These are phyloP conservation scores for Acanthosepion esculentum DNA, from an alignment of 2,888 invertebrate genomes.

Conservation along the genomic window DNA sequence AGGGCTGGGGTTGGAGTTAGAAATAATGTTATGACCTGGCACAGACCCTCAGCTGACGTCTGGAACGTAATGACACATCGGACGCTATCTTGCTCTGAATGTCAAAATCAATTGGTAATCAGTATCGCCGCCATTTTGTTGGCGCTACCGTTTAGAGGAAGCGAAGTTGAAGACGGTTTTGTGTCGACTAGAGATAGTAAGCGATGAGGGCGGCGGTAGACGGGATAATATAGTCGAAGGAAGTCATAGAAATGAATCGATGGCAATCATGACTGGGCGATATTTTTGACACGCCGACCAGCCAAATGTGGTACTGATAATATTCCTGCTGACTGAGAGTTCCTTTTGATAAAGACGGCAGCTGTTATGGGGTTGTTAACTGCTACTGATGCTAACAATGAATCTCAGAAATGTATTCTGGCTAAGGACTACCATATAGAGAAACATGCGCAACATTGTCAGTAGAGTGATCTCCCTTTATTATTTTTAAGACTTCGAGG, in stretches of 20 bases:
- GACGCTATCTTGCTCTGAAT: background rate
- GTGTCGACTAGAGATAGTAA: background rate
- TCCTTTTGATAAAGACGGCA: background rate
- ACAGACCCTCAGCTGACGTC: background rate
- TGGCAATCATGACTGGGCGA: background rate
- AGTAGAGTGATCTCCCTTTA: no score
- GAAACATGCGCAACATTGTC: no score
- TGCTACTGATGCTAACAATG: background rate
- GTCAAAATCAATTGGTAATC: slow-evolving; percentile 5
- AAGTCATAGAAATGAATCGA: background rate
- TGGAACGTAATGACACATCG: background rate
- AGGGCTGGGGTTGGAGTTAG: background rate
- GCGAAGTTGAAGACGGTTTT: background rate
- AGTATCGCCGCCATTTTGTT: background rate
- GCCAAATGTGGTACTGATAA: background rate
- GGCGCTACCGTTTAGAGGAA: background rate
- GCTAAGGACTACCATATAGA: no score
- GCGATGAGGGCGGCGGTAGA: background rate
- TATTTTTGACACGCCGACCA: background rate
- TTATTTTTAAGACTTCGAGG: no score
- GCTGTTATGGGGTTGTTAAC: background rate
- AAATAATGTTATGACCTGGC: background rate
- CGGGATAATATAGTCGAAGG: background rate
- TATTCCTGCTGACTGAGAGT: background rate
- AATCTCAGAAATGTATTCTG: no score